Percentiles rank a stretch among this genome's conserved stretches.
Evolutionary conservation across 2,113 vertebrate species (phyloP).

Genomic region (Oplegnathus fasciatus): DNA sequence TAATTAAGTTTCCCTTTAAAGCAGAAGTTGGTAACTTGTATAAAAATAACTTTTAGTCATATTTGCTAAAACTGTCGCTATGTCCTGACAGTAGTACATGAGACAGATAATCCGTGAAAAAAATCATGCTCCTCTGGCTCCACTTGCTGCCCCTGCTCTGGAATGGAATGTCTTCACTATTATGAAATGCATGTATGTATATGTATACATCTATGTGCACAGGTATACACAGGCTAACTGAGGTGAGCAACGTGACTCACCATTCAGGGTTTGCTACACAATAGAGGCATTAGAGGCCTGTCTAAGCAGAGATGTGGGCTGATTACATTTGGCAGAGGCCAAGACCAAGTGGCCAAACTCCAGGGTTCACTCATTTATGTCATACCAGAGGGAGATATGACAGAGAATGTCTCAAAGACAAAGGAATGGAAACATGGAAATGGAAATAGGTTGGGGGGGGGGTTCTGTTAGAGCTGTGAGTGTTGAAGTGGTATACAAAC

Average conservation of each 20-base stretch:
- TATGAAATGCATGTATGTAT: neutral
- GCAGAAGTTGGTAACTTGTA: too few species aligned
- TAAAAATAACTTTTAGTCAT: too few species aligned
- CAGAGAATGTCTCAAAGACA: conserved; percentile 6
- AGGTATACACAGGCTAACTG: conserved; percentile 19
- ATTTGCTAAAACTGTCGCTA: too few species aligned
- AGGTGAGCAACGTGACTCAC: conserved; percentile 32
- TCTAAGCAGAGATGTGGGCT: conserved; percentile 12
- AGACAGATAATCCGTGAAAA: too few species aligned
- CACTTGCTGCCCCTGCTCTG: too few species aligned
- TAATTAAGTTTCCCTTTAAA: too few species aligned
- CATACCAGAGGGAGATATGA: conserved; percentile 21
- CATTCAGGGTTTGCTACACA: conserved; percentile 26
- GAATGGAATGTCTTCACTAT: neutral
- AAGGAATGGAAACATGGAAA: conserved; percentile 33
- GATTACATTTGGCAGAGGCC: conserved; percentile 6
- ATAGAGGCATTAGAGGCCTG: conserved; percentile 5
- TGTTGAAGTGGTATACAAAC: conserved; percentile 1
- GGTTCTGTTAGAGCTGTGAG: neutral
- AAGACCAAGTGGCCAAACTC: conserved; percentile 1
- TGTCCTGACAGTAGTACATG: too few species aligned
- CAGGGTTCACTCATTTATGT: conserved; percentile 10
- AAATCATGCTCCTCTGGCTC: too few species aligned
- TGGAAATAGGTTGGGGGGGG: neutral
- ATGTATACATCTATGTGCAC: neutral